phyloP scores from a whole-genome alignment of 30 jellyfish, hydroid and myxozoan species.

The Cassiopea andromeda region DNA sequence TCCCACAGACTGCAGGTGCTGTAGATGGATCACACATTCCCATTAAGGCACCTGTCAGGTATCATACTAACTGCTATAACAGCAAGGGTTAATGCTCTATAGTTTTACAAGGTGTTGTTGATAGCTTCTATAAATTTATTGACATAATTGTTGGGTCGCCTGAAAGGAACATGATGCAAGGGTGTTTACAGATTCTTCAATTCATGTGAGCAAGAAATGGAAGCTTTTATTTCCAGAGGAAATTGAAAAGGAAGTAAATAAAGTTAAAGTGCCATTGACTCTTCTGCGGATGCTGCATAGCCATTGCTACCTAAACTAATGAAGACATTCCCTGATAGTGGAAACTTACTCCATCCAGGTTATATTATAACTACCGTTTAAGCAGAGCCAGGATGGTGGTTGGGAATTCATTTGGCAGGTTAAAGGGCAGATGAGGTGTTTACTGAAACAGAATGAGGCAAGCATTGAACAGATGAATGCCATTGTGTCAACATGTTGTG shows the following conservation, averaged over 20 bases:
- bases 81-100: slow-evolving; percentile 52
- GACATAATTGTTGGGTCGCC: slow-evolving; percentile 65
- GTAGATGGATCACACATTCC: slow-evolving; percentile 66
- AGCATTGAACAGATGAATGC: slow-evolving; percentile 18
- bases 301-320: slow-evolving; percentile 34
- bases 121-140: slow-evolving; percentile 28
- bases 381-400: slow-evolving; percentile 71
- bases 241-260: neutral
- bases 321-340: slow-evolving; percentile 53
- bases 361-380: slow-evolving; percentile 35
- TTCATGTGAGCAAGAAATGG: slow-evolving; percentile 21
- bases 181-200: slow-evolving; percentile 51
- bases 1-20: slow-evolving; percentile 45
- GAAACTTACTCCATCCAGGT: slow-evolving; percentile 9
- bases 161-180: slow-evolving; percentile 57
- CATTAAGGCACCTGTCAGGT: slow-evolving; percentile 50
- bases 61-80: slow-evolving; percentile 53
- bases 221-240: slow-evolving; percentile 8
- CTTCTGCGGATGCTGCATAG: slow-evolving; percentile 51
- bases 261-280: slow-evolving; percentile 27
- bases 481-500: slow-evolving; percentile 29
- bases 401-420: slow-evolving; percentile 53
- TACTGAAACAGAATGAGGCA: slow-evolving; percentile 44
- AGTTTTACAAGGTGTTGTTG: slow-evolving; percentile 45
- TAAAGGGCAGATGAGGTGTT: slow-evolving; percentile 56